A percentile compares a stretch with the other conserved stretches of the same genome.
Evolutionary conservation across 2,888 invertebrate species (phyloP).

Genomic region (Chrysomela aeneicollis): DNA sequence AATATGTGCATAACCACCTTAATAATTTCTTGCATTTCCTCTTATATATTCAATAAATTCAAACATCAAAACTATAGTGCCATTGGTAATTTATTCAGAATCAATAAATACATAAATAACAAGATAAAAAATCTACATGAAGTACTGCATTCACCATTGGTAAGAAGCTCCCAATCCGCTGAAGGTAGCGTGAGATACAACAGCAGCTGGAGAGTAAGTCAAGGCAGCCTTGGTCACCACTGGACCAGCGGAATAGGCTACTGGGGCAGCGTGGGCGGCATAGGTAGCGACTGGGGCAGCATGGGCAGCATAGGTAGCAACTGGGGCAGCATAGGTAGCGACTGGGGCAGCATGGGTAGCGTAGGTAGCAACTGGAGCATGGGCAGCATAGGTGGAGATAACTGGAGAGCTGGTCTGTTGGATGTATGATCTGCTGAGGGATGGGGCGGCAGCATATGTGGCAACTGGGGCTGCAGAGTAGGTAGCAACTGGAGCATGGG

Average conservation of each 20-base stretch:
- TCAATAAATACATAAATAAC: slow-evolving; percentile 30
- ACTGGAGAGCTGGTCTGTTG: slow-evolving; percentile 33
- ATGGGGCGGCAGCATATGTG: slow-evolving; percentile 15
- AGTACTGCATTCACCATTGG: slow-evolving; percentile 65
- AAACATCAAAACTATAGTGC: background rate
- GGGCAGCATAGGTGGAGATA: slow-evolving; percentile 46
- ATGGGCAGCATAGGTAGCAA: slow-evolving; percentile 38
- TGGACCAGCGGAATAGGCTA: slow-evolving; percentile 42
- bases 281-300: too few species aligned
- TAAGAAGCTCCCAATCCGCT: slow-evolving; percentile 71
- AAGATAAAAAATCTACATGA: slow-evolving; percentile 27
- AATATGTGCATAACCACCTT: too few species aligned
- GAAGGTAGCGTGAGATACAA: slow-evolving; percentile 72
- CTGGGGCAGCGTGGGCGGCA: slow-evolving; percentile 29
- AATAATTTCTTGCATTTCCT: too few species aligned
- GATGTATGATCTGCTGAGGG: slow-evolving; percentile 47
- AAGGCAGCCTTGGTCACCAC: slow-evolving; percentile 58
- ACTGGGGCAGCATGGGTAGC: slow-evolving; percentile 20
- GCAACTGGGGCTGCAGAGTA: slow-evolving; percentile 38
- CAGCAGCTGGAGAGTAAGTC: slow-evolving; percentile 68
- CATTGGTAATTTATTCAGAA: slow-evolving; percentile 15
- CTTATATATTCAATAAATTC: background rate
- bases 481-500: slow-evolving; percentile 31
- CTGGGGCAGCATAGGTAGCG: slow-evolving; percentile 24
- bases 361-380: slow-evolving; percentile 20